These are phyloP conservation scores for Zaprionus obscuricornis DNA, from an alignment of 2,888 invertebrate species.

Conservation along the genomic window DNA sequence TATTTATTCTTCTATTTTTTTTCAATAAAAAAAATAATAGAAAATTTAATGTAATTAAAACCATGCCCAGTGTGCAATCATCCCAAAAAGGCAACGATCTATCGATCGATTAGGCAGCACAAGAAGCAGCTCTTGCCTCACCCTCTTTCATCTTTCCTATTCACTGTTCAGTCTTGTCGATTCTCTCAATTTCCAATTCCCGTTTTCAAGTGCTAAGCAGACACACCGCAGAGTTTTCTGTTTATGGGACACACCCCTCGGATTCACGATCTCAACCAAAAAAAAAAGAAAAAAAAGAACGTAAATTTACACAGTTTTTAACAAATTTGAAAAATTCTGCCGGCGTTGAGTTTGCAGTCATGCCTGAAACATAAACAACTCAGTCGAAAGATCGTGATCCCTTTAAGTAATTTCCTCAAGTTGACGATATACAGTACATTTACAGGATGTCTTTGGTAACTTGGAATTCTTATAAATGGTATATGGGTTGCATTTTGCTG, in stretches of 20 bases:
- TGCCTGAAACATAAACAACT: constrained; percentile 77
- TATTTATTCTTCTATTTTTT: too few relatives aligned
- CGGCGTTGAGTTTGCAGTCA: constrained; percentile 68
- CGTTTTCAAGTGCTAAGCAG: constrained; percentile 41
- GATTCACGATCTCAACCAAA: constrained; percentile 8
- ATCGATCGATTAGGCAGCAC: constrained; percentile 73
- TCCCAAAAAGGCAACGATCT: constrained; percentile 63
- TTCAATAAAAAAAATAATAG: constrained; percentile 38
- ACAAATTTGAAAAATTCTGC: constrained; percentile 70
- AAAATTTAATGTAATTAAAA: constrained; percentile 54
- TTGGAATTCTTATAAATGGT: constrained; percentile 15
- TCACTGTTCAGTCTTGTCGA: constrained; percentile 40
- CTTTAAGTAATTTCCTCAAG: constrained; percentile 74
- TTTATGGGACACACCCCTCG: constrained; percentile 74
- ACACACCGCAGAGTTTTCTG: constrained; percentile 64
- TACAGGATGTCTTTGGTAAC: constrained; percentile 65
- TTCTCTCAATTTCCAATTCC: constrained; percentile 15
- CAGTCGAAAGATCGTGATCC: constrained; percentile 70
- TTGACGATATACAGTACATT: constrained; percentile 36
- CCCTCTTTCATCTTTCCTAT: too few relatives aligned
- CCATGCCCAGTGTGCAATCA: constrained; percentile 65
- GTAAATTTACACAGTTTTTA: constrained; percentile 75
- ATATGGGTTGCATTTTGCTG: constrained; percentile 67
- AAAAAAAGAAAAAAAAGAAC: constrained; percentile 48
- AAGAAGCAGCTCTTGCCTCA: too few relatives aligned